Percentiles rank a stretch among this genome's conserved stretches.
These are phyloP conservation scores for Drosophila kanekoi DNA, from an alignment of 2,888 invertebrate genomes.

Conservation along the genomic window DNA sequence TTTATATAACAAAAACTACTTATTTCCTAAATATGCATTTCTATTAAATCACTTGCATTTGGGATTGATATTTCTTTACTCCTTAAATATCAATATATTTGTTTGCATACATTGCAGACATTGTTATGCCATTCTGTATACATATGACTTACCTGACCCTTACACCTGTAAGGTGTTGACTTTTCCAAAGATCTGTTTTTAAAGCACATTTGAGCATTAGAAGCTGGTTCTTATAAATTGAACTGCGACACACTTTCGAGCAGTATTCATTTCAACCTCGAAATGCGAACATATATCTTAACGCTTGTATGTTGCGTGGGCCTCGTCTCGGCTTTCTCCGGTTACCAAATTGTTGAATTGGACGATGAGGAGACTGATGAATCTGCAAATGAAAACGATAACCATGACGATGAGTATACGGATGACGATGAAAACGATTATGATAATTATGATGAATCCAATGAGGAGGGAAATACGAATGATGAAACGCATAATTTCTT, in stretches of 20 bases:
- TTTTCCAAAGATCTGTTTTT: no score
- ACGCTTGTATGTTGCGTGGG: slow-evolving; percentile 12
- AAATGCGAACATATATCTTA: slow-evolving; percentile 26
- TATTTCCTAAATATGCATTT: not conserved
- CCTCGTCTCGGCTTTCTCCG: not conserved
- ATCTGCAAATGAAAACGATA: slow-evolving; percentile 5
- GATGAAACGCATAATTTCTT: slow-evolving; percentile 35
- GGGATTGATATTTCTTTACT: no score
- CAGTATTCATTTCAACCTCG: slow-evolving; percentile 25
- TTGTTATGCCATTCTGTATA: no score
- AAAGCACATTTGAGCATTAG: no score
- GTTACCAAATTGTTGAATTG: not conserved
- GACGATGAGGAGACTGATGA: slow-evolving; percentile 8
- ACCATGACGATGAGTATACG: not conserved
- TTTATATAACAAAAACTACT: not conserved
- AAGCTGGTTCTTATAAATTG: no score
- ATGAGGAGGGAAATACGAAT: slow-evolving; percentile 3
- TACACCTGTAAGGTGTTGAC: no score
- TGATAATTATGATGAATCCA: slow-evolving; percentile 3
- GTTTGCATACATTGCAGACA: no score
- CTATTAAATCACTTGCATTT: not conserved
- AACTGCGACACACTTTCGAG: not conserved
- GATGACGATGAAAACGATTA: not conserved
- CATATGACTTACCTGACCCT: no score
- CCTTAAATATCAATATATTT: no score